These are phyloP conservation scores for Narcine bancroftii DNA, from an alignment of 2,113 vertebrate genomes.

Conservation along the genomic window DNA sequence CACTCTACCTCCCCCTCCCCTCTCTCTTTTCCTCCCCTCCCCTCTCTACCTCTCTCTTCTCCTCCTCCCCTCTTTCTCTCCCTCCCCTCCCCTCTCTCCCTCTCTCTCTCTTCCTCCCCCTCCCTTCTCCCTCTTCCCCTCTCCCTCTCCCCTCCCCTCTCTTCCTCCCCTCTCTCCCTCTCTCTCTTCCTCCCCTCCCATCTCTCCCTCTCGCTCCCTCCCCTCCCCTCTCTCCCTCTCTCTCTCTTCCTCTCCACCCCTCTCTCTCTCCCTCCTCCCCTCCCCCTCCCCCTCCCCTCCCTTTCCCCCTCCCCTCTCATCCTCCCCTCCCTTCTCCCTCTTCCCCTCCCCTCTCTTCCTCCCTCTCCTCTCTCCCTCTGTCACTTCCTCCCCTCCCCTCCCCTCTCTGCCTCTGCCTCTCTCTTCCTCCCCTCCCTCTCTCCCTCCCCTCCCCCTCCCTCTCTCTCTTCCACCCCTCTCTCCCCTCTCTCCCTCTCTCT, in stretches of 20 bases:
- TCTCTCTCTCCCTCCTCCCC: no score
- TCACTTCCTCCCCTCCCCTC: background rate
- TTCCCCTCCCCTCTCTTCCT: no score
- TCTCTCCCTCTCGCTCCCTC: background rate
- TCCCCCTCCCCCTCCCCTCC: background rate
- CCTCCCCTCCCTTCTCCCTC: background rate
- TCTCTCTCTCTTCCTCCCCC: background rate
- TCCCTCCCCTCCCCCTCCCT: no score
- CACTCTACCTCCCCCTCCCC: background rate
- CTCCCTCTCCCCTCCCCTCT: background rate
- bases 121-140: background rate
- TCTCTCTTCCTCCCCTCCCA: background rate
- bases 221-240: background rate
- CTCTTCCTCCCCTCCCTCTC: no score
- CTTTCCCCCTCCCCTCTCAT: background rate
- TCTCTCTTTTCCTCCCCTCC: background rate
- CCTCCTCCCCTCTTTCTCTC: background rate
- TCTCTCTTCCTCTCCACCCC: background rate
- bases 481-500: background rate
- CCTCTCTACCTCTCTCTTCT: background rate
- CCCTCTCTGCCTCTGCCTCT: background rate
- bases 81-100: background rate
- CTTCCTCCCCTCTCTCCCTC: background rate
- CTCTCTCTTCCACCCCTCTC: no score
- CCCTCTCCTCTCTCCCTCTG: background rate